These are phyloP conservation scores for Euplagia quadripunctaria DNA, from an alignment of 2,888 invertebrate genomes.

Conservation along the genomic window DNA sequence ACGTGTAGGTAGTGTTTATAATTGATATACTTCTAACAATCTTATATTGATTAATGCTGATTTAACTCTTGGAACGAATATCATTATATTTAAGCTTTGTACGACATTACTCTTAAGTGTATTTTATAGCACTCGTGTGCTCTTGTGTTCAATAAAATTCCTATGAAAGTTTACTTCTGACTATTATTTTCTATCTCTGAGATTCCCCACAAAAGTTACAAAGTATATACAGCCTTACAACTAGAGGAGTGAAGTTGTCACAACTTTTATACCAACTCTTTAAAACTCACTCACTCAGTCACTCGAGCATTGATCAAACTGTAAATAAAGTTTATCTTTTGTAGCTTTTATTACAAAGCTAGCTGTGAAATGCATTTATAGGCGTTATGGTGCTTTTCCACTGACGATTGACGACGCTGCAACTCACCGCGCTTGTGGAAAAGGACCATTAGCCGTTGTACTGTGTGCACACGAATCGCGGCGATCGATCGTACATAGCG, in stretches of 20 bases:
- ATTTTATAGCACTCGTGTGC: conserved; percentile 68
- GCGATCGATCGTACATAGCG: not conserved
- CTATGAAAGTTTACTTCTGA: conserved; percentile 44
- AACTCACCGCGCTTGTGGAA: no score
- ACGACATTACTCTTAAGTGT: conserved; percentile 58
- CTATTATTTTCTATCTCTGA: conserved; percentile 19
- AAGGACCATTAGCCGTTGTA: not conserved
- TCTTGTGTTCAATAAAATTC: conserved; percentile 76
- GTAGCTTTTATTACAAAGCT: not conserved
- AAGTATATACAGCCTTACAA: not conserved
- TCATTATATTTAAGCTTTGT: conserved; percentile 58
- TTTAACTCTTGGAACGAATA: conserved; percentile 44
- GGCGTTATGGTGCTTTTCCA: not conserved
- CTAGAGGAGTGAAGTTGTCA: not conserved
- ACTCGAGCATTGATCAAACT: not conserved
- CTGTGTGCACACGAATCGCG: not conserved
- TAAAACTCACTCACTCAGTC: no score
- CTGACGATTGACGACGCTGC: not conserved
- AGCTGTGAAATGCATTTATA: not conserved
- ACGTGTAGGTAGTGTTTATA: conserved; percentile 9
- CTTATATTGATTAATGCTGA: conserved; percentile 26
- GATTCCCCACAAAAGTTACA: not conserved
- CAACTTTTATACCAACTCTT: not conserved
- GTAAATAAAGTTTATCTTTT: not conserved
- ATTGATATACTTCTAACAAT: conserved; percentile 20